A percentile compares a stretch with the other conserved stretches of the same genome.
phyloP scores from a whole-genome alignment of 2,797 vertebrate species.

The Sphenopsis melanotis region DNA sequence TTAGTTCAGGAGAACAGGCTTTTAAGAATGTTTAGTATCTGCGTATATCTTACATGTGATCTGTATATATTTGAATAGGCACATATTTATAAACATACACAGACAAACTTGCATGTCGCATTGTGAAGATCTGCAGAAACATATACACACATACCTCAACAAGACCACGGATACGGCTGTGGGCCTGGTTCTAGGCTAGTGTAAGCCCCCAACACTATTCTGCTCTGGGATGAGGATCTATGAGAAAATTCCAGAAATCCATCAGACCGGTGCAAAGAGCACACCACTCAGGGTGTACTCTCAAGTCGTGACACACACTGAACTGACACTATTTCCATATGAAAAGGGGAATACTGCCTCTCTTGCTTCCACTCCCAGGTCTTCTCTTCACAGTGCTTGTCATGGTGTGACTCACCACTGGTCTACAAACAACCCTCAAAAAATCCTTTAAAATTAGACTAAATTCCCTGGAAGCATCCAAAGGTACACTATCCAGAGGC shows the following conservation, averaged over 20 bases:
- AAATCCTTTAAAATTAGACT: neutral
- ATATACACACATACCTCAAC: neutral
- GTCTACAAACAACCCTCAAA: neutral
- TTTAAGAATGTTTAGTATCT: neutral
- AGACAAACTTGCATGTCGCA: neutral
- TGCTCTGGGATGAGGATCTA: neutral
- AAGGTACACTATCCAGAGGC: neutral
- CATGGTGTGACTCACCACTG: neutral
- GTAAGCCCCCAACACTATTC: neutral
- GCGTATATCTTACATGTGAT: neutral
- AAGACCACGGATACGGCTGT: neutral
- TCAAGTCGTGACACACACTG: neutral
- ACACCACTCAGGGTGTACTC: rapidly evolving
- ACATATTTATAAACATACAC: neutral
- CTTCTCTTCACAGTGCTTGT: neutral
- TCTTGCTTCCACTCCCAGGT: neutral
- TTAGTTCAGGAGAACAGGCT: neutral
- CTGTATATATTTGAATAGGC: neutral
- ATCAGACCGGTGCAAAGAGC: neutral
- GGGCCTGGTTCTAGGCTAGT: neutral
- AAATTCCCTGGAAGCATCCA: neutral
- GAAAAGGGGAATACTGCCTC: neutral
- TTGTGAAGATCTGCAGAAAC: neutral
- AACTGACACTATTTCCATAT: neutral
- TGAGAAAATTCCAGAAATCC: neutral